phyloP scores from a whole-genome alignment of 1,140 invertebrate genomes.

The Dreissena rostriformis region DNA sequence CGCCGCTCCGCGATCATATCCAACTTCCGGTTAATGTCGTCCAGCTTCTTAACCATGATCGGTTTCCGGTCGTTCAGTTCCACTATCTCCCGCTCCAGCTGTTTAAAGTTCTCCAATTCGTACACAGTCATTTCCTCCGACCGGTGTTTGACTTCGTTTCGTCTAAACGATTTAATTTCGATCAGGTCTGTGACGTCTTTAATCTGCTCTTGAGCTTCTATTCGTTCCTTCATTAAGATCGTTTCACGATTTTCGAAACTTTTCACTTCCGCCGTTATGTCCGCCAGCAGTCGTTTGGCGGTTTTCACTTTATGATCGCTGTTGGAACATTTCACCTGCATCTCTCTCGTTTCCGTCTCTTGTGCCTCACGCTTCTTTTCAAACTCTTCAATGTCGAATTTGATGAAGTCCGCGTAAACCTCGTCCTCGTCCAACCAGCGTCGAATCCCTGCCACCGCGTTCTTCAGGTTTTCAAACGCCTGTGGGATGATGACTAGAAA shows the following conservation, averaged over 20 bases:
- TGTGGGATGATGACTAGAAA: slow-evolving; percentile 69
- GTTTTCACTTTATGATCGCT: slow-evolving; percentile 68
- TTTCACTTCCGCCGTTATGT: slow-evolving; percentile 58
- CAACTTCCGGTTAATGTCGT: slow-evolving; percentile 60
- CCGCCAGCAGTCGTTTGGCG: slow-evolving; percentile 50
- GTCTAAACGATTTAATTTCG: slow-evolving; percentile 65
- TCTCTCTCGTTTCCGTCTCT: slow-evolving; percentile 49
- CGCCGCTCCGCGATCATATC: slow-evolving; percentile 50
- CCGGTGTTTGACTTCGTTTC: slow-evolving; percentile 43
- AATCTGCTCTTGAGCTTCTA: slow-evolving; percentile 45
- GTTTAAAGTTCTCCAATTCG: slow-evolving; percentile 58
- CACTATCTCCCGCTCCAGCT: slow-evolving; percentile 58
- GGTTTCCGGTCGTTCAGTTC: slow-evolving; percentile 56
- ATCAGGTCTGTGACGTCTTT: slow-evolving; percentile 65
- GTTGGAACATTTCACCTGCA: slow-evolving; percentile 61
- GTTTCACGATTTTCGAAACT: slow-evolving; percentile 57
- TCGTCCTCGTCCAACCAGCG: slow-evolving; percentile 70
- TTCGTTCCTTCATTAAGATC: slow-evolving; percentile 54
- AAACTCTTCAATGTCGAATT: slow-evolving; percentile 66
- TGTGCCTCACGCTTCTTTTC: slow-evolving; percentile 60
- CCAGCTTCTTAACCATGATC: slow-evolving; percentile 55
- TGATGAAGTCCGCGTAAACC: slow-evolving; percentile 64
- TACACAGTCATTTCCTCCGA: slow-evolving; percentile 22
- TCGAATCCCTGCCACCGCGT: slow-evolving; percentile 62
- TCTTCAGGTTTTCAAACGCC: slow-evolving; percentile 67